Percentiles rank a stretch among this genome's conserved stretches.
phyloP scores from a whole-genome alignment of 1,140 invertebrate genomes.

The Tetramorium parvispinum region DNA sequence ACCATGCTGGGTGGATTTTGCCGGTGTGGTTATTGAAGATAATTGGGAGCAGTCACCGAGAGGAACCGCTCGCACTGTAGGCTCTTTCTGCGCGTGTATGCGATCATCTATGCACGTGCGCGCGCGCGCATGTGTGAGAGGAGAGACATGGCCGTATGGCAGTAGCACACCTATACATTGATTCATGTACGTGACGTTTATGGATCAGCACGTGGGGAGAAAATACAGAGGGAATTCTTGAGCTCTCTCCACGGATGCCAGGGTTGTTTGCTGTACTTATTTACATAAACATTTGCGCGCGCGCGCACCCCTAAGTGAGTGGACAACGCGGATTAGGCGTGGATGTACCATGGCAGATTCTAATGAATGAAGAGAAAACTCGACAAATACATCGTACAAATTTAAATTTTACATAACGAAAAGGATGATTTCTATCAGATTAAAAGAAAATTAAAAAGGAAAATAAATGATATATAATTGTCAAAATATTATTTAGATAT shows the following conservation, averaged over 20 bases:
- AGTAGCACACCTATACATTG: slow-evolving; percentile 28
- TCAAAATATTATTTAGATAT: not conserved
- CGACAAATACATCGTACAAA: not conserved
- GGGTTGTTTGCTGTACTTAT: slow-evolving; percentile 43
- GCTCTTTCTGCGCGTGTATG: not conserved
- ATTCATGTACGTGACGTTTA: slow-evolving; percentile 53
- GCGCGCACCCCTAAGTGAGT: slow-evolving; percentile 1
- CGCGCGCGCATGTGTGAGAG: not conserved
- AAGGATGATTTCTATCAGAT: not conserved
- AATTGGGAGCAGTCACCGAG: slow-evolving; percentile 64
- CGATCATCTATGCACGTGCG: not conserved
- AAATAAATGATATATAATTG: not conserved
- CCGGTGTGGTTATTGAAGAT: slow-evolving; percentile 65
- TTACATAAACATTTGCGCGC: slow-evolving; percentile 46
- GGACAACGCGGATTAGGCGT: slow-evolving; percentile 45
- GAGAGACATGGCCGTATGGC: slow-evolving; percentile 26
- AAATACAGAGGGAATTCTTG: slow-evolving; percentile 54
- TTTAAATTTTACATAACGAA: not conserved
- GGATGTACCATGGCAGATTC: not conserved
- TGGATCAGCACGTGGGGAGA: slow-evolving; percentile 28
- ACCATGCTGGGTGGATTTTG: slow-evolving; percentile 42
- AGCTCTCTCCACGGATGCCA: not conserved
- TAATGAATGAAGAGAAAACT: not conserved
- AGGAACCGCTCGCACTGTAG: slow-evolving; percentile 17
- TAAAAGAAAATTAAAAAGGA: not conserved